Base-by-base conservation (phyloP, 2,888 invertebrate genomes). In the Arenicola marina region DNA sequence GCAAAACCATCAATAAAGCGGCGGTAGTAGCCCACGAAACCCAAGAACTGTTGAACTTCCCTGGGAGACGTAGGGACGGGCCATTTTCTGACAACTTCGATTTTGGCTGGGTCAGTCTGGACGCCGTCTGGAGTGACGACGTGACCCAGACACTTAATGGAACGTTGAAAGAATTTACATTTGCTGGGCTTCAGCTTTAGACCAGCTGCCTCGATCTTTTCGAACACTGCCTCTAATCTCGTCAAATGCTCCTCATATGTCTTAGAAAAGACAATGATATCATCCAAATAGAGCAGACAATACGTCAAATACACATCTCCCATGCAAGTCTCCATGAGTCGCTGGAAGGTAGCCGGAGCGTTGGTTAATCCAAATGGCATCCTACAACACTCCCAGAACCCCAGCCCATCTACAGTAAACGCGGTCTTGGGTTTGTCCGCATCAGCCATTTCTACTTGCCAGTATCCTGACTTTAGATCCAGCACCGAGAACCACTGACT, bases 311-410 rank as follows among this genome's bases (percentile, higher is more conserved):
- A 7, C 15, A 48, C 7, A 48, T 11, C 48, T 48, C 26, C 48
- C 15, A 48, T 7, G 48, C n/a, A 11, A 11, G 11, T 24, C 26
- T 48, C 48, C 48, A 48, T 48, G 18, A 48, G 26, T n/a, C 48
- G 48, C 24, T 48, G 48, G 18, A 15, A 38, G 11, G 38, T 38
- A 15, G 38, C 38, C 11, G 38, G 38, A 24, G n/a, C 26, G 24
- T 48, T 48, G 48, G n/a, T n/a, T 24, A 48, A 24, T 21, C 48
- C 48, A 48, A 48, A 48, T 11, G 48, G 48, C 7, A 48, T 11
- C 7, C 48, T 7, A 24, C 26, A n/a, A 24, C 24, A 48, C 26
- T 48, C 48, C 7, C 24, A 48, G 7, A 48, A 24, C 7, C 48
- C 48, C 7, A 48, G 7, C 7, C 18, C 7, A 11, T 24, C 48